These are phyloP conservation scores for Parthenolecanium corni DNA, from an alignment of 2,888 invertebrate species.

Conservation along the genomic window DNA sequence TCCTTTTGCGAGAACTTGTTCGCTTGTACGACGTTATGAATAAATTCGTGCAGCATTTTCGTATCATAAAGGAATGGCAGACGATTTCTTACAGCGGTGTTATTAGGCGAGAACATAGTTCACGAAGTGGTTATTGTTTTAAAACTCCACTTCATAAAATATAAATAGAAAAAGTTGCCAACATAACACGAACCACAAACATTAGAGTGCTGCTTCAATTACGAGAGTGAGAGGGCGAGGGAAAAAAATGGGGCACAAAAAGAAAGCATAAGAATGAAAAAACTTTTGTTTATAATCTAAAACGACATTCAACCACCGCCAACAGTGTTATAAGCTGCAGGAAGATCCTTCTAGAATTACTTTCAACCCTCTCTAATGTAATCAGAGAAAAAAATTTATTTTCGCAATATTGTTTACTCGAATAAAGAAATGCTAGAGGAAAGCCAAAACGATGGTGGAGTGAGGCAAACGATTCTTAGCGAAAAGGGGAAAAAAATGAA, in stretches of 20 bases:
- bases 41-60: no score
- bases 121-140: background rate
- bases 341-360: background rate
- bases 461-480: no score
- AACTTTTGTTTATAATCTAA: background rate
- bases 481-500: no score
- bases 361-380: background rate
- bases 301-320: background rate
- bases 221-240: background rate
- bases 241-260: no score
- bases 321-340: background rate
- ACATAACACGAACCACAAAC: background rate
- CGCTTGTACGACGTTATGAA: no score
- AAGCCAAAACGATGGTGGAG: no score
- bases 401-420: background rate
- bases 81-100: background rate
- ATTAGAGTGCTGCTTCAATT: background rate
- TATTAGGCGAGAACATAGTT: background rate
- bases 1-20: no score
- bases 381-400: background rate
- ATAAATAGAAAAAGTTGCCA: background rate
- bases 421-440: no score
- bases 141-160: background rate
- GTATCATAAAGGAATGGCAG: background rate
- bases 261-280: no score